Base-by-base conservation (phyloP, 2,888 invertebrate species). In the Torymus auratus region DNA sequence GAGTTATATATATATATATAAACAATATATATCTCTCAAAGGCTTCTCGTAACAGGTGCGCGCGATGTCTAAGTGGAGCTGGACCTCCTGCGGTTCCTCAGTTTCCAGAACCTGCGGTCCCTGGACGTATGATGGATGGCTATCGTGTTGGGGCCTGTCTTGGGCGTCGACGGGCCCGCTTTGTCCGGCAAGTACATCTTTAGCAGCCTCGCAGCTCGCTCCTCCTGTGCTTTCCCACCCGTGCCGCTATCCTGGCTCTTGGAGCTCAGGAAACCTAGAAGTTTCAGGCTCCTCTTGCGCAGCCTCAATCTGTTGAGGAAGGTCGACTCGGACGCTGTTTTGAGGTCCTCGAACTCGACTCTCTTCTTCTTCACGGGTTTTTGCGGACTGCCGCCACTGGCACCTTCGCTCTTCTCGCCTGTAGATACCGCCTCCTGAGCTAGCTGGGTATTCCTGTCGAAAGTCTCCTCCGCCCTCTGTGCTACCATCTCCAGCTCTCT, bases 21-120 rank as follows among this genome's bases (percentile, higher is more conserved):
- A 60, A 0, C 17, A 2, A n/a, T 15, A 60, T 60, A 60, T n/a
- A 0, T 60, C 11, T 60, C 17, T 60, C 17, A 60, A 60, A 41
- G 41, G 41, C 5, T 60, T 60, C 12, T 58, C 23, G 23, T 65
- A 65, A 41, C n/a, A 60, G n/a, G 7, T 10, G 15, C 10, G 56
- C 28, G 13, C 58, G 28, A 13, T 64, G 15, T 83, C 87, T 83
- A 90, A 60, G 88, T 83, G 23, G 89, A 89, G 82, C 85, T 89
- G 2, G 90, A 89, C 4, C 78, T 88, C 73, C 90, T 84, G 28
- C 90, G 89, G 81, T 86, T 90, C 55, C 90, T 86, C 41, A 91
- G 84, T 73, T 89, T 89, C 91, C 91, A 91, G 82, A 91, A 91
- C 79, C 90, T 87, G 55, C 90, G 85, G 64, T 91, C 89, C 76